A percentile compares a stretch with the other conserved stretches of the same genome.
Evolutionary conservation across 2,888 invertebrate species (phyloP).

Genomic region (Sesamia inferens): DNA sequence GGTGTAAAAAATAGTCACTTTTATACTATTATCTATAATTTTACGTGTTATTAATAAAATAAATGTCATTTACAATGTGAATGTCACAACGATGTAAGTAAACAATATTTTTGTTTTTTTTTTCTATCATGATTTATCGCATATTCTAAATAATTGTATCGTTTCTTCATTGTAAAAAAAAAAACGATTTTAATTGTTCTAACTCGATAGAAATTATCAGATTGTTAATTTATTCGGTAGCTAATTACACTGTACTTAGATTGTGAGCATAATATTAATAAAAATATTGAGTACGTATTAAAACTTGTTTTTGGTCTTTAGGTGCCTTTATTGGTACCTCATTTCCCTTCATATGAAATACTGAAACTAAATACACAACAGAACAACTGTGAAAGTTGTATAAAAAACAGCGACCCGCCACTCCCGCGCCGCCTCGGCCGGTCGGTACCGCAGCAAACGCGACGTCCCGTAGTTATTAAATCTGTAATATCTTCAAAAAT

Average conservation of each 20-base stretch:
- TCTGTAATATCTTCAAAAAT: no score
- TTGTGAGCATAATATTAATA: slow-evolving; percentile 86
- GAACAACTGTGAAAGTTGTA: no score
- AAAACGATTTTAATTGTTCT: slow-evolving; percentile 72
- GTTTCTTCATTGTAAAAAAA: slow-evolving; percentile 61
- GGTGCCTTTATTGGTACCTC: neutral
- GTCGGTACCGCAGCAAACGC: no score
- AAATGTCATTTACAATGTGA: slow-evolving; percentile 51
- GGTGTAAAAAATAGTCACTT: slow-evolving; percentile 64
- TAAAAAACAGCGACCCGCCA: no score
- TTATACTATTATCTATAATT: slow-evolving; percentile 64
- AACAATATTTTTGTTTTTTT: slow-evolving; percentile 38
- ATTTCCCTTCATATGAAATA: neutral
- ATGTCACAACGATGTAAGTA: slow-evolving; percentile 39
- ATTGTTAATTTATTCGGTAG: slow-evolving; percentile 86
- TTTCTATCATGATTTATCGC: slow-evolving; percentile 33
- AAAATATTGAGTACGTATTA: slow-evolving; percentile 82
- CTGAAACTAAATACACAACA: no score
- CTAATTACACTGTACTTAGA: slow-evolving; percentile 86
- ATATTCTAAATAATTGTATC: slow-evolving; percentile 54
- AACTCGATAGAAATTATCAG: slow-evolving; percentile 79
- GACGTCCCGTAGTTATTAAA: no score
- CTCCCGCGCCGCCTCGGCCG: no score
- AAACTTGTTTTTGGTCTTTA: slow-evolving; percentile 15
- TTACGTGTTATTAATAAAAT: slow-evolving; percentile 40